Evolutionary conservation across 2,888 invertebrate genomes (phyloP), one percentile per base, ranked within the genome.

Genomic region (Tiliacea aurago): DNA sequence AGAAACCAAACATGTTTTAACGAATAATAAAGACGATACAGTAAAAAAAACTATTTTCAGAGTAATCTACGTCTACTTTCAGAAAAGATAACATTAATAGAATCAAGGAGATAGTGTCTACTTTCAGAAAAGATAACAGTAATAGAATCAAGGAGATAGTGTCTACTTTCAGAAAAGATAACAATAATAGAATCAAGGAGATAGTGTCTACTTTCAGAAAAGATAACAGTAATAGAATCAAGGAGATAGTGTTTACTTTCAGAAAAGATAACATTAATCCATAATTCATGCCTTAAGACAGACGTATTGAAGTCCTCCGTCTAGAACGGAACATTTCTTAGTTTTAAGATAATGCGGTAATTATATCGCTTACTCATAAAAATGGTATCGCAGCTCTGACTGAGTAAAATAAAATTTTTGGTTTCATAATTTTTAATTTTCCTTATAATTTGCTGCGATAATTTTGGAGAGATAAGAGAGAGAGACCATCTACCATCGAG

Each of bases 311-410:
- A 69, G 15, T 69, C 37, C 15, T 55, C 2, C n/a, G 15, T 37
- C 23, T 45, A 33, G 15, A 45, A 37, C 45, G 41, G 70, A 9
- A 41, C 11, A 28, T 71, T 70, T 70, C 33, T 55, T 45, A 45
- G 33, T 70, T 69, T 70, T 6, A 20, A 55, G 20, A 47, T 47
- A 69, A 37, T 55, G 23, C 33, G 4, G 33, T 28, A 11, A 47
- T 55, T 47, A 47, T 70, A 23, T 55, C 23, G 23, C 23, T 47
- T 47, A 55, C 45, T 45, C 3, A 23, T 45, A 45, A 6, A 65
- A 55, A 37, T 6, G 4, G 53, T 69, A 49, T 28, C 41, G 5
- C 20, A 55, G 18, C 43, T 33, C 13, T n/a, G 41, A 18, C 51
- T 70, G n/a, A 33, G n/a, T 37, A 47, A 37, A 43, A 43, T 18